phyloP scores from a whole-genome alignment of 2,113 vertebrate genomes.

The Triplophysa dalaica region DNA sequence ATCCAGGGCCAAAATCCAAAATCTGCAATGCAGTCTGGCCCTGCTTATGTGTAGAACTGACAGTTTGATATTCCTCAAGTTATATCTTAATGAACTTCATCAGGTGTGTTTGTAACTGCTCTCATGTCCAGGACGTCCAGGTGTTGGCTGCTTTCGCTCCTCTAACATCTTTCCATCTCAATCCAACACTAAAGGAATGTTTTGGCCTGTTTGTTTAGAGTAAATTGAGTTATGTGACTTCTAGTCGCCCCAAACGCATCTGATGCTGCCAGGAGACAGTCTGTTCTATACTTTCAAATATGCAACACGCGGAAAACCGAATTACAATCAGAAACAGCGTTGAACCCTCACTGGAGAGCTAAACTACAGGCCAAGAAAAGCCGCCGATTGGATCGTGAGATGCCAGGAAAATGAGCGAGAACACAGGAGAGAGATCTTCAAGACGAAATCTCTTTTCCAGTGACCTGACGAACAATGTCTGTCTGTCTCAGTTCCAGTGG shows the following conservation, averaged over 20 bases:
- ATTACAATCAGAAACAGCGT: constrained; percentile 55
- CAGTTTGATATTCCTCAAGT: constrained; percentile 18
- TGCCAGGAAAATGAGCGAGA: constrained; percentile 43
- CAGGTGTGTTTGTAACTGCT: background rate
- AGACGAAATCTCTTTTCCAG: constrained; percentile 14
- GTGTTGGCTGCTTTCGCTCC: background rate
- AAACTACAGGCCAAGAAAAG: constrained; percentile 47
- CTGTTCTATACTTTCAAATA: background rate
- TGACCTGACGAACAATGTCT: constrained; percentile 2
- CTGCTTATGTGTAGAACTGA: no score
- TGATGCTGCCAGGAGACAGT: background rate
- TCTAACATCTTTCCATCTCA: background rate
- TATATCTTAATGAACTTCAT: background rate
- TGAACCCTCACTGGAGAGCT: constrained; percentile 21
- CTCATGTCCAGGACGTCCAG: background rate
- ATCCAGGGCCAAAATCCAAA: no score
- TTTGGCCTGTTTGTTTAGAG: background rate
- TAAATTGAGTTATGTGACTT: background rate
- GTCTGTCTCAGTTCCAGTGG: background rate
- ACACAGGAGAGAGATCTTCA: background rate
- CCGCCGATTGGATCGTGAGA: constrained; percentile 29
- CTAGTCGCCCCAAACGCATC: background rate
- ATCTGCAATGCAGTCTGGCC: no score
- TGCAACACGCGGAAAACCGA: background rate
- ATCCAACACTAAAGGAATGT: background rate